A percentile compares a stretch with the other conserved stretches of the same genome.
Evolutionary conservation across 2,797 vertebrate genomes (phyloP).

Genomic region (Zenarchopterus dispar): DNA sequence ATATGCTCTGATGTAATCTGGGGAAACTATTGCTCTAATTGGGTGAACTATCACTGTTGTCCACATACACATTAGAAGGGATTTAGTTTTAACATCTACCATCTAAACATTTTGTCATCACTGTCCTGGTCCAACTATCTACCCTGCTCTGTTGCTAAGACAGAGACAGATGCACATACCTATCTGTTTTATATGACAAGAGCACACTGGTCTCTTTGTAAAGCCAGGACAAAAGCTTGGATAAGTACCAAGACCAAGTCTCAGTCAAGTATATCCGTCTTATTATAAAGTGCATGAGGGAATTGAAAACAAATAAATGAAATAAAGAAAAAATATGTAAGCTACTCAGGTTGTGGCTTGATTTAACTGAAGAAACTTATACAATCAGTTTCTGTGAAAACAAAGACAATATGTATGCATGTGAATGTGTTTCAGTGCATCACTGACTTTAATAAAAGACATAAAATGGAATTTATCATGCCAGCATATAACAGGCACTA

Average conservation of each 20-base stretch:
- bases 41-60: constrained; percentile 5
- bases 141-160: background rate
- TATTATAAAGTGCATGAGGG: constrained; percentile 3
- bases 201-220: background rate
- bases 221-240: background rate
- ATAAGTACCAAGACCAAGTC: too few species aligned
- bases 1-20: constrained; percentile 36
- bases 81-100: background rate
- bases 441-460: too few species aligned
- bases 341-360: background rate
- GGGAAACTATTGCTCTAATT: constrained; percentile 8
- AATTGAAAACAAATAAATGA: background rate
- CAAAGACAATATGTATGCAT: background rate
- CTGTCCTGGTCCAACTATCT: background rate
- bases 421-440: background rate
- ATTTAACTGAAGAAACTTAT: constrained; percentile 14
- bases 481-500: background rate
- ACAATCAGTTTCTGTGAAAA: constrained; percentile 13
- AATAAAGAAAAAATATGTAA: background rate
- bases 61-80: background rate
- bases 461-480: background rate
- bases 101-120: background rate
- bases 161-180: background rate
- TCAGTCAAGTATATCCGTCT: background rate
- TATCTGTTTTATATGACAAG: background rate